These are phyloP conservation scores for Antrozous pallidus DNA, from an alignment of 2,797 vertebrate species.

Conservation along the genomic window DNA sequence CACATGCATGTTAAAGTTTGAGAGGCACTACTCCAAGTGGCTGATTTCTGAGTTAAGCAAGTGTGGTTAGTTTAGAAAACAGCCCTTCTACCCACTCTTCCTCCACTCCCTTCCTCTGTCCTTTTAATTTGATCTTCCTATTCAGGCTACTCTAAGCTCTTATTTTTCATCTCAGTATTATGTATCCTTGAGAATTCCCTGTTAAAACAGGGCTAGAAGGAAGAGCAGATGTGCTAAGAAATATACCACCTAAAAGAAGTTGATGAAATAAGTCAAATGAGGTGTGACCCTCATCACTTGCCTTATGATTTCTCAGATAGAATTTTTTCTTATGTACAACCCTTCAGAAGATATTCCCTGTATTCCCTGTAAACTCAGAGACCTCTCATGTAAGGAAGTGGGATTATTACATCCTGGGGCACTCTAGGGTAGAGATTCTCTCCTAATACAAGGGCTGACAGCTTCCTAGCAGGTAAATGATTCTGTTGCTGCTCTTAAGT, in stretches of 20 bases:
- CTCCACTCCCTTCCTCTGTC: not conserved
- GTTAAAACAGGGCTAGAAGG: not conserved
- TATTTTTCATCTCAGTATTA: not conserved
- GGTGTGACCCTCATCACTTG: not conserved
- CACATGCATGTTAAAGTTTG: not conserved
- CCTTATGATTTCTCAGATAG: slow-evolving; percentile 2
- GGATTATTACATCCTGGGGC: no score
- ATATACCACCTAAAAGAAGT: not conserved
- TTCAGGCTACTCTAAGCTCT: not conserved
- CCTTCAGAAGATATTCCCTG: not conserved
- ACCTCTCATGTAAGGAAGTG: no score
- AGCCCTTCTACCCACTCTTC: not conserved
- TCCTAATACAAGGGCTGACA: no score
- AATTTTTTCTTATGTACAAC: not conserved
- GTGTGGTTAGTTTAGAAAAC: not conserved
- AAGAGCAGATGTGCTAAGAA: not conserved
- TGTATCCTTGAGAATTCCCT: not conserved
- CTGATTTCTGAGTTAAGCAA: not conserved
- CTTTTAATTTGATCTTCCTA: not conserved
- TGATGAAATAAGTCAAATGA: not conserved
- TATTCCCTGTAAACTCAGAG: no score
- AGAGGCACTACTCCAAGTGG: not conserved
- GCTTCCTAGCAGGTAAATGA: no score
- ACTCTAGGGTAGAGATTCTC: no score
- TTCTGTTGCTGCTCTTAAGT: no score